A percentile compares a stretch with the other conserved stretches of the same genome.
phyloP scores from a whole-genome alignment of 2,113 vertebrate genomes.

The Isichthys henryi region DNA sequence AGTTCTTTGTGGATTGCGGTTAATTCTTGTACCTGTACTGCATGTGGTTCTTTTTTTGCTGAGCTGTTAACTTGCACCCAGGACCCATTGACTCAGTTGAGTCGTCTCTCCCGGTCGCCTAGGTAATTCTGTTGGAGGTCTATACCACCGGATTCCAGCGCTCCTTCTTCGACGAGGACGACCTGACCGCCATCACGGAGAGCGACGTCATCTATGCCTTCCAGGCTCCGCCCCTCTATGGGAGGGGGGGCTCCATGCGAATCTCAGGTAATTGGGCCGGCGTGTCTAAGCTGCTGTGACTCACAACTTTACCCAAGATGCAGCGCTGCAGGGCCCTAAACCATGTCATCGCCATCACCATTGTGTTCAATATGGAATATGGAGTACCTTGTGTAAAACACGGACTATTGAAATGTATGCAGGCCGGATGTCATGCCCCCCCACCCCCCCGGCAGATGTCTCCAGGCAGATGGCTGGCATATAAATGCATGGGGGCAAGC shows the following conservation, averaged over 20 bases:
- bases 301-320: background rate
- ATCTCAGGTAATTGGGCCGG: constrained; percentile 51
- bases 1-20: background rate
- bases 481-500: background rate
- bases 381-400: background rate
- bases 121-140: constrained; percentile 88
- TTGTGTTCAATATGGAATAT: background rate
- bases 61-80: background rate
- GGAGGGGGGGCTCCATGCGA: constrained; percentile 54
- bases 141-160: constrained; percentile 77
- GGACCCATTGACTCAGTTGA: background rate
- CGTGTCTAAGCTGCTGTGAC: background rate
- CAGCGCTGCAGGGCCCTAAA: background rate
- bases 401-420: background rate
- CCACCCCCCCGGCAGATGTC: background rate
- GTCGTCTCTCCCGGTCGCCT: background rate
- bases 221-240: constrained; percentile 64
- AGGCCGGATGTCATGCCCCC: background rate
- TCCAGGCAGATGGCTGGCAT: background rate
- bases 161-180: constrained; percentile 79
- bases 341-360: background rate
- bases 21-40: background rate
- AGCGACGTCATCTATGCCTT: constrained; percentile 81
- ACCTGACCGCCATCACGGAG: constrained; percentile 69
- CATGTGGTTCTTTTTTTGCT: background rate